These are phyloP conservation scores for Cerastoderma edule DNA, from an alignment of 2,888 invertebrate genomes.

Conservation along the genomic window DNA sequence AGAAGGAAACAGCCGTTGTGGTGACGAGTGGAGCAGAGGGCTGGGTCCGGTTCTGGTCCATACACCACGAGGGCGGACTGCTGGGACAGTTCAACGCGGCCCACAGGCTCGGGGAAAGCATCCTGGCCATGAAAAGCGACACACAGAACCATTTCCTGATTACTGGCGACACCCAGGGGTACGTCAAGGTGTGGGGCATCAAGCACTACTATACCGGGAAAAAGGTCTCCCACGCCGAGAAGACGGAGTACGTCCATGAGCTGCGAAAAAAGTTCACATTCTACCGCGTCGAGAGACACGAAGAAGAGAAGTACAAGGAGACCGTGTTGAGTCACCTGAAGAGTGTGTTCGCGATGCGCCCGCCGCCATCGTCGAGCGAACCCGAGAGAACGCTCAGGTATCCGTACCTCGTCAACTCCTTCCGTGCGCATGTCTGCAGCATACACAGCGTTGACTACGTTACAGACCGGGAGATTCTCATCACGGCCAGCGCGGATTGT, in stretches of 20 bases:
- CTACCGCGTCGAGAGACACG: conserved; percentile 61
- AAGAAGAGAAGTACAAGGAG: conserved; percentile 31
- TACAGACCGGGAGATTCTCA: conserved; percentile 87
- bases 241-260: conserved; percentile 50
- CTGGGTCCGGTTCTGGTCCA: conserved; percentile 91
- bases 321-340: conserved; percentile 44
- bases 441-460: conserved; percentile 89
- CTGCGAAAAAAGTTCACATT: conserved; percentile 67
- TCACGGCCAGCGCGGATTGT: conserved; percentile 89
- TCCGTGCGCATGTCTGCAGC: conserved; percentile 88
- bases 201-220: conserved; percentile 87
- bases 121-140: conserved; percentile 89
- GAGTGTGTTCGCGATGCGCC: conserved; percentile 59
- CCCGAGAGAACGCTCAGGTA: conserved; percentile 68
- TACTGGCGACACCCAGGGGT: conserved; percentile 87
- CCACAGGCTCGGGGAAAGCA: conserved; percentile 86
- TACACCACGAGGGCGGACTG: conserved; percentile 90
- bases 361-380: conserved; percentile 67
- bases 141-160: conserved; percentile 88
- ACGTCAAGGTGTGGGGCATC: conserved; percentile 92
- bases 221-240: conserved; percentile 44
- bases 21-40: conserved; percentile 91
- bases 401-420: conserved; percentile 82
- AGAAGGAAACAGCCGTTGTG: conserved; percentile 87
- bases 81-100: conserved; percentile 89